Percentiles rank a stretch among this genome's conserved stretches.
Conservation (phyloP, 2,888 invertebrate genomes). For the Diarsia rubi region DNA sequence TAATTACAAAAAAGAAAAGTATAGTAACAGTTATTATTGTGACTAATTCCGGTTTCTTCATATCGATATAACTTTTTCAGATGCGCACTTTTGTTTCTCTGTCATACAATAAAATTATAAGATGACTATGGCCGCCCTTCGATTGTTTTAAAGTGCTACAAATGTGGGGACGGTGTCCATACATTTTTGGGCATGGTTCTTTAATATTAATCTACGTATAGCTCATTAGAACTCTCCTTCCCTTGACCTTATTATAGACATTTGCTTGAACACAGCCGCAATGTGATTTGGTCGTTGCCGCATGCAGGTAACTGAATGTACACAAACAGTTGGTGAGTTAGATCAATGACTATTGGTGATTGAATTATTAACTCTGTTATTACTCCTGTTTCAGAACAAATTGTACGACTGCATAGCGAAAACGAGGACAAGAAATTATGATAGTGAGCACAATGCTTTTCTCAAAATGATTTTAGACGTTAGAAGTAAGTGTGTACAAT, state of each 20-base stretch:
- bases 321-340: neutral
- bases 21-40: too few species aligned
- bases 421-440: slow-evolving; percentile 92
- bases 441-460: slow-evolving; percentile 95
- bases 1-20: too few species aligned
- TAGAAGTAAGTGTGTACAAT: slow-evolving; percentile 91
- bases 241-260: neutral
- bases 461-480: slow-evolving; percentile 95
- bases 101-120: too few species aligned
- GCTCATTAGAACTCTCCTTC: neutral
- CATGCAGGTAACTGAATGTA: neutral
- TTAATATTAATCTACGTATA: too few species aligned
- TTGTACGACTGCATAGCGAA: slow-evolving; percentile 94
- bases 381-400: slow-evolving; percentile 86
- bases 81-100: too few species aligned
- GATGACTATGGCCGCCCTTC: too few species aligned
- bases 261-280: neutral
- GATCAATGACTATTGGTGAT: neutral
- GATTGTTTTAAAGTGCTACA: too few species aligned
- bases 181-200: too few species aligned
- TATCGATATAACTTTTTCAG: too few species aligned
- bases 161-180: too few species aligned
- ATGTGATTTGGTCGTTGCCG: neutral
- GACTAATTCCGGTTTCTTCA: too few species aligned
- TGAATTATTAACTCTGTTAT: neutral